Percentiles rank a stretch among this genome's conserved stretches.
phyloP scores from a whole-genome alignment of 1,140 invertebrate genomes.

The Pseudomyrmex pallidus region DNA sequence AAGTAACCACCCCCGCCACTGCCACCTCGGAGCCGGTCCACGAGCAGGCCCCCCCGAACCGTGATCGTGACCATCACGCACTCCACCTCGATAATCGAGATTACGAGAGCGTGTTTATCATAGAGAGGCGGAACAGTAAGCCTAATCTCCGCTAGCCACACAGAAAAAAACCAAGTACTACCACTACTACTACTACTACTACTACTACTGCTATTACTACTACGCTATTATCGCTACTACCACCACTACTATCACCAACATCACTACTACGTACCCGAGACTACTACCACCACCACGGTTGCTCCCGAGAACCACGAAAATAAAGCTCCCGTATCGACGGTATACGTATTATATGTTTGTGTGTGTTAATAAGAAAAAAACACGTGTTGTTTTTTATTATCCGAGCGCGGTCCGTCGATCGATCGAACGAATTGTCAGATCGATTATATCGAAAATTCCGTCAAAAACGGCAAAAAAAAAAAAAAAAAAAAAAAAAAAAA shows the following conservation, averaged over 20 bases:
- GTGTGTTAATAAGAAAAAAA: constrained; percentile 53
- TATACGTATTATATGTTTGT: constrained; percentile 70
- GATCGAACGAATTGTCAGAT: constrained; percentile 65
- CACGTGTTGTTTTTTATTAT: constrained; percentile 27
- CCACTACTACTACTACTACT: constrained; percentile 68
- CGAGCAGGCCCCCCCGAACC: constrained; percentile 84
- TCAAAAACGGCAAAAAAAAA: neutral
- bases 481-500: too few species aligned
- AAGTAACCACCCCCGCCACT: constrained; percentile 84
- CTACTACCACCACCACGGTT: constrained; percentile 71
- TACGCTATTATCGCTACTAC: constrained; percentile 62
- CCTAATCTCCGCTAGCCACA: constrained; percentile 86
- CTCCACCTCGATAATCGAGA: constrained; percentile 87
- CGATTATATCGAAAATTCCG: constrained; percentile 47
- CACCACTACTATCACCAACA: constrained; percentile 67
- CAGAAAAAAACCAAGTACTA: constrained; percentile 76
- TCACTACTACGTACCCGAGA: constrained; percentile 67
- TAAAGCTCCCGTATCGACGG: constrained; percentile 65
- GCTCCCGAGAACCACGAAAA: constrained; percentile 69
- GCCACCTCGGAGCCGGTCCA: constrained; percentile 84
- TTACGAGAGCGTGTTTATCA: constrained; percentile 91
- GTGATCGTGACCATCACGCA: constrained; percentile 85
- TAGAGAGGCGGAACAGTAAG: constrained; percentile 90
- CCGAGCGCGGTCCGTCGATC: constrained; percentile 63
- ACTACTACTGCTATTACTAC: constrained; percentile 60